phyloP scores from a whole-genome alignment of 2,888 invertebrate genomes.

The Drosophila flavopinicola region DNA sequence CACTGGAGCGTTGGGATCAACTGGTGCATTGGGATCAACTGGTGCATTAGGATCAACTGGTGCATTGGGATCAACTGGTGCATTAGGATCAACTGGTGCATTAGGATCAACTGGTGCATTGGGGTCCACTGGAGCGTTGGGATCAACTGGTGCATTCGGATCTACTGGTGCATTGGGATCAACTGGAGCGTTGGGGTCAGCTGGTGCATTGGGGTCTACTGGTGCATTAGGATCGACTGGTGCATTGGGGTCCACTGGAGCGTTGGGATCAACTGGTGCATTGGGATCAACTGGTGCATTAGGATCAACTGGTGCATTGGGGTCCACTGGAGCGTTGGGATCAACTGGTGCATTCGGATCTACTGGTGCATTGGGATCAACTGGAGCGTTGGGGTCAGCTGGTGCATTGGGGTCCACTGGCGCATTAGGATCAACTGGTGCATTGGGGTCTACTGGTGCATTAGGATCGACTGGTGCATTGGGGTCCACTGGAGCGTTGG shows the following conservation, averaged over 20 bases:
- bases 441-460: neutral
- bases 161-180: constrained; percentile 20
- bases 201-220: too few species aligned
- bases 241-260: neutral
- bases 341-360: constrained; percentile 10
- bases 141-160: constrained; percentile 14
- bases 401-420: neutral
- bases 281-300: constrained; percentile 1
- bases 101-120: neutral
- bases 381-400: neutral
- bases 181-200: neutral
- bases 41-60: neutral
- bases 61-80: neutral
- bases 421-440: neutral
- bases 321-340: constrained; percentile 18
- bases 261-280: neutral
- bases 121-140: constrained; percentile 13
- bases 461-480: constrained; percentile 3
- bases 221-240: too few species aligned
- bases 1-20: neutral
- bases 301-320: neutral
- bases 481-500: neutral
- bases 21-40: constrained; percentile 2
- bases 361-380: neutral
- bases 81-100: neutral